Percentiles rank a stretch among this genome's conserved stretches.
These are phyloP conservation scores for Panzeria rudis DNA, from an alignment of 2,888 invertebrate species.

Conservation along the genomic window DNA sequence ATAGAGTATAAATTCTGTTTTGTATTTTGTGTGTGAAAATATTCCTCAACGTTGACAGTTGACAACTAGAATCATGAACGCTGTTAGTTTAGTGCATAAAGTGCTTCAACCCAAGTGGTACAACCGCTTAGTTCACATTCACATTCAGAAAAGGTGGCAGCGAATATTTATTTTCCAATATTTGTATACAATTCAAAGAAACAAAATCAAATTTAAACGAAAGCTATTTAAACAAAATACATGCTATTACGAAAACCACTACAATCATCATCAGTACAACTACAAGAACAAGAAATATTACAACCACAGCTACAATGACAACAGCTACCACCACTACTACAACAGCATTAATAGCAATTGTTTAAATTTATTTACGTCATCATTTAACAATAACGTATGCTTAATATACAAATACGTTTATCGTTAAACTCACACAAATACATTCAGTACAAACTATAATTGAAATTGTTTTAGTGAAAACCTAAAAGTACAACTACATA, in stretches of 20 bases:
- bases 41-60: slow-evolving; percentile 74
- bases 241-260: slow-evolving; percentile 41
- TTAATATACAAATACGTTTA: slow-evolving; percentile 64
- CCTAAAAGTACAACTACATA: slow-evolving; percentile 64
- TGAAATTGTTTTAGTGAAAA: slow-evolving; percentile 57
- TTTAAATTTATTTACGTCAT: slow-evolving; percentile 46
- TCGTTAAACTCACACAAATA: slow-evolving; percentile 55
- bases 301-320: slow-evolving; percentile 29
- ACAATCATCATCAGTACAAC: slow-evolving; percentile 53
- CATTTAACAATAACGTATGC: slow-evolving; percentile 59
- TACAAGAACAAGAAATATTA: slow-evolving; percentile 38
- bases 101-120: slow-evolving; percentile 81
- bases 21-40: slow-evolving; percentile 67
- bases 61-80: slow-evolving; percentile 76
- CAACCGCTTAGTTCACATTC: slow-evolving; percentile 71
- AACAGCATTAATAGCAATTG: slow-evolving; percentile 36
- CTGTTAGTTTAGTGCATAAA: slow-evolving; percentile 80
- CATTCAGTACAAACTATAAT: slow-evolving; percentile 36
- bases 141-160: slow-evolving; percentile 66
- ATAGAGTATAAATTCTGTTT: slow-evolving; percentile 29
- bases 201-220: slow-evolving; percentile 47
- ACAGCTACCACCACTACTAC: slow-evolving; percentile 24
- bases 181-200: slow-evolving; percentile 38
- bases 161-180: slow-evolving; percentile 51
- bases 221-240: slow-evolving; percentile 44